Percentiles rank a stretch among this genome's conserved stretches.
Evolutionary conservation across 2,113 vertebrate species (phyloP).

Genomic region (Malurus cyaneus): DNA sequence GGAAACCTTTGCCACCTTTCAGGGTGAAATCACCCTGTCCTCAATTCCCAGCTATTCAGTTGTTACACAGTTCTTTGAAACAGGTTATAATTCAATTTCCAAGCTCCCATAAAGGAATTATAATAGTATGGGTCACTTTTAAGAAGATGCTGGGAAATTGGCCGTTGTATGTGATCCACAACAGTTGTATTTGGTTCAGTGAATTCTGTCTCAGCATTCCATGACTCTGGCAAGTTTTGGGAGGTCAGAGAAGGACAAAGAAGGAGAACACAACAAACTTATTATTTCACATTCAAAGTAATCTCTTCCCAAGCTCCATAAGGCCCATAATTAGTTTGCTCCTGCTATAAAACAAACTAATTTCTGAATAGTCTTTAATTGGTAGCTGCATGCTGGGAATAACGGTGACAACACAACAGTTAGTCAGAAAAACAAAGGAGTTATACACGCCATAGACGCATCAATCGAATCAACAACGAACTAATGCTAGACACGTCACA

Average conservation of each 20-base stretch:
- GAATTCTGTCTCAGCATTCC: background rate
- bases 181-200: background rate
- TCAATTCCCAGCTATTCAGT: background rate
- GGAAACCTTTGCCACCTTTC: background rate
- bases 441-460: no score
- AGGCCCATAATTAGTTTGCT: slow-evolving; percentile 25
- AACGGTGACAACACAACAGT: background rate
- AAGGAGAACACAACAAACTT: slow-evolving; percentile 16
- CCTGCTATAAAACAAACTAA: slow-evolving; percentile 7
- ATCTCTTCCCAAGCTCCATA: background rate
- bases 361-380: slow-evolving; percentile 10
- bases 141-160: background rate
- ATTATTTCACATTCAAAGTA: background rate
- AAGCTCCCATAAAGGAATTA: background rate
- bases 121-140: background rate
- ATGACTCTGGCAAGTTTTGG: background rate
- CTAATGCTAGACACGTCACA: no score
- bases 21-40: background rate
- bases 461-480: no score
- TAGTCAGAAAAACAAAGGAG: background rate
- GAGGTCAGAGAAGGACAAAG: slow-evolving; percentile 14
- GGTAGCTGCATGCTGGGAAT: background rate
- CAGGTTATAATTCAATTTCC: background rate
- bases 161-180: background rate
- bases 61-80: background rate